A percentile compares a stretch with the other conserved stretches of the same genome.
These are phyloP conservation scores for Patiria pectinifera DNA, from an alignment of 53 echinoderm and acorn worm species.

Conservation along the genomic window DNA sequence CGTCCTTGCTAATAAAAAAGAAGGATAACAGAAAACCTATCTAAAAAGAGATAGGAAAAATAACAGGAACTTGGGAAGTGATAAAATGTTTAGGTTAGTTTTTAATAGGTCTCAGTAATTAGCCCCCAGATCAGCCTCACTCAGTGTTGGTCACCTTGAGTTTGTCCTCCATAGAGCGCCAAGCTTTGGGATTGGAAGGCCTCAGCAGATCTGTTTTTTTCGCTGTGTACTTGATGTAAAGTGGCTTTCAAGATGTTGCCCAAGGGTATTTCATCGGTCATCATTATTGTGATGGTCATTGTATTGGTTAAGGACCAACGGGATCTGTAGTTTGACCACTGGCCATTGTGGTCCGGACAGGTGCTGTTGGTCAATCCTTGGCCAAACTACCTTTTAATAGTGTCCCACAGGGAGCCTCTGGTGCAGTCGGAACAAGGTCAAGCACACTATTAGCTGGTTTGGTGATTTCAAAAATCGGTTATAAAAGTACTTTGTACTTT, in stretches of 20 bases:
- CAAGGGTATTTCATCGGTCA: background rate
- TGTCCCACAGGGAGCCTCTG: background rate
- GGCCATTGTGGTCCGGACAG: background rate
- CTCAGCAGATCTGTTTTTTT: background rate
- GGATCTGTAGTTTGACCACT: conserved; percentile 25
- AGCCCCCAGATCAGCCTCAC: background rate
- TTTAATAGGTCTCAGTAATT: background rate
- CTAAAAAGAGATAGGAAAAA: background rate
- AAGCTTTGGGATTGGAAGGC: background rate
- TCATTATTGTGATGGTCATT: background rate
- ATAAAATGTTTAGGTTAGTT: background rate
- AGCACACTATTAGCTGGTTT: background rate
- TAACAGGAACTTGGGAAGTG: background rate
- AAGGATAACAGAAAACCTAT: background rate
- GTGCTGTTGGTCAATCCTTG: background rate
- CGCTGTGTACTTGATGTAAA: conserved; percentile 1
- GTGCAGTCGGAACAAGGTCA: background rate
- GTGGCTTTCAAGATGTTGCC: conserved; percentile 24
- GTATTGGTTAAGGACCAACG: background rate
- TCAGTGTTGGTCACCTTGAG: background rate
- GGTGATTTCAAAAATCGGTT: background rate
- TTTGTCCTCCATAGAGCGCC: background rate
- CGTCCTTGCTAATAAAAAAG: background rate
- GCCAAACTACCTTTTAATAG: background rate
- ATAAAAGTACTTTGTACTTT: background rate